Percentiles rank a stretch among this genome's conserved stretches.
Conservation (phyloP, 2,113 vertebrate genomes). For the Pedetes capensis region DNA sequence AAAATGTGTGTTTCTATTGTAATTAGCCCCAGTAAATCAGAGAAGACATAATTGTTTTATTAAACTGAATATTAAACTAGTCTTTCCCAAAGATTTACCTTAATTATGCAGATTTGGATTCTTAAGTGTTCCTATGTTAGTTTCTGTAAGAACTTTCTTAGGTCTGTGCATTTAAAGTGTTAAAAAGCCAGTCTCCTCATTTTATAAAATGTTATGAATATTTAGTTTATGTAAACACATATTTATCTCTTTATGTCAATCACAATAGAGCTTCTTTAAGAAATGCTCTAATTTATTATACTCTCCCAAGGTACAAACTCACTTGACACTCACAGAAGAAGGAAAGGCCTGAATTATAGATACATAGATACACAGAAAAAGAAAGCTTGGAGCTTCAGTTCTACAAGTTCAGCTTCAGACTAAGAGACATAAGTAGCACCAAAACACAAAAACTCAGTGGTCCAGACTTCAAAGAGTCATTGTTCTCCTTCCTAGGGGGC, state of each 20-base stretch:
- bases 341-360: not conserved
- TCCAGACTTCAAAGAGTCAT: not conserved
- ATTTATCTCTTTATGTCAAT: conserved; percentile 2
- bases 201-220: conserved; percentile 38
- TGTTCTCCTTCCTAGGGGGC: not conserved
- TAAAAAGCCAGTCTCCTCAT: not conserved
- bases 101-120: conserved; percentile 33
- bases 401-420: not conserved
- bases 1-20: conserved; percentile 28
- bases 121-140: conserved; percentile 4
- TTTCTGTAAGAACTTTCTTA: conserved; percentile 33
- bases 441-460: not conserved
- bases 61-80: conserved; percentile 36
- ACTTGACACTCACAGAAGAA: not conserved
- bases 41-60: conserved; percentile 27
- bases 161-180: not conserved
- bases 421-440: not conserved
- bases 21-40: conserved; percentile 19
- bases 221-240: not conserved
- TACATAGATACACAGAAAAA: not conserved
- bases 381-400: not conserved
- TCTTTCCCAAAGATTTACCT: conserved; percentile 20
- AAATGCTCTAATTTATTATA: not conserved
- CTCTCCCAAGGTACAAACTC: not conserved
- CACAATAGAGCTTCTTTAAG: not conserved